phyloP scores from a whole-genome alignment of 2,888 invertebrate species.

The Xylota segnis region DNA sequence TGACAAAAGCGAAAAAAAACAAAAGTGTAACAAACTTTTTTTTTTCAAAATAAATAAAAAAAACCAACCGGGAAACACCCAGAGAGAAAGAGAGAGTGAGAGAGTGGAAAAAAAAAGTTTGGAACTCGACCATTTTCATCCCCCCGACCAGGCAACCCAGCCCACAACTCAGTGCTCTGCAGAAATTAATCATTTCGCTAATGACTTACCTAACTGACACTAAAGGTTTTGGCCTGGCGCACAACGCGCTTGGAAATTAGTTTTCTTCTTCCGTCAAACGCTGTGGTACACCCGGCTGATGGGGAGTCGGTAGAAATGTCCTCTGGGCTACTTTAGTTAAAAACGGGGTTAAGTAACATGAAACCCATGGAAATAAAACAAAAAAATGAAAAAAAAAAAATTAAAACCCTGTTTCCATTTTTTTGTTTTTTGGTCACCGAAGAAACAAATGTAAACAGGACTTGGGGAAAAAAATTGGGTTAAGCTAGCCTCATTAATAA shows the following conservation, averaged over 20 bases:
- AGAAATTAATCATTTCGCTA: constrained; percentile 76
- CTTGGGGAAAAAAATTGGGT: constrained; percentile 52
- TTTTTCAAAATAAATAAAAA: constrained; percentile 16
- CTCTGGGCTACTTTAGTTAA: constrained; percentile 62
- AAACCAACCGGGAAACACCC: too few relatives aligned
- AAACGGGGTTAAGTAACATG: constrained; percentile 70
- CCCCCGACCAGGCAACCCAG: constrained; percentile 3
- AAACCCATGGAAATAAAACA: constrained; percentile 52
- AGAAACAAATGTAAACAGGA: constrained; percentile 67
- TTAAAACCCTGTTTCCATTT: constrained; percentile 9
- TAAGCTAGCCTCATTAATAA: constrained; percentile 75
- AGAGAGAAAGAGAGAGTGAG: too few relatives aligned
- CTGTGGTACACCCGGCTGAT: not conserved
- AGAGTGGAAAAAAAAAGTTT: constrained; percentile 15
- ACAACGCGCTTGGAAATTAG: constrained; percentile 60
- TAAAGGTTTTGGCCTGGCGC: constrained; percentile 66
- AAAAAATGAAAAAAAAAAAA: constrained; percentile 23
- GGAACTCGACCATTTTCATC: constrained; percentile 34
- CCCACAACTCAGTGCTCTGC: constrained; percentile 23
- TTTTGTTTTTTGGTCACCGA: not conserved
- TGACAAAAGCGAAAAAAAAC: constrained; percentile 62
- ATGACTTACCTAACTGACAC: constrained; percentile 76
- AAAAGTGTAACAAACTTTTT: constrained; percentile 48
- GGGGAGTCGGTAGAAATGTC: constrained; percentile 56
- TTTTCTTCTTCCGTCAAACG: constrained; percentile 48